Conservation (phyloP, 2,113 vertebrate species). For the Castor canadensis region DNA sequence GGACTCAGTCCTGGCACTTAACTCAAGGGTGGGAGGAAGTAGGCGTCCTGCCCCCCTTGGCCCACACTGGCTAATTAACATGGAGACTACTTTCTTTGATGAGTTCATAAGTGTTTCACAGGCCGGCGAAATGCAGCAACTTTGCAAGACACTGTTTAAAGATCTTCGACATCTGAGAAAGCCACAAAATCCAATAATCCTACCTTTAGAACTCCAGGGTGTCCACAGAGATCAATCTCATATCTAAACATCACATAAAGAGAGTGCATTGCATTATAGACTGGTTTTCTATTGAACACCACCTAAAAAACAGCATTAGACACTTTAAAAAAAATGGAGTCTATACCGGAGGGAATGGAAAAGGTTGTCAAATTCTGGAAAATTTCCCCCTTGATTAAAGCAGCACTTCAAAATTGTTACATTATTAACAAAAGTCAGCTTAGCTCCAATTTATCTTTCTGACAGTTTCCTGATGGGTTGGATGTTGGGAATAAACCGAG, state of each 20-base stretch:
- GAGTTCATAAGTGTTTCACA: conserved; percentile 97
- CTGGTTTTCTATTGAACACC: conserved; percentile 91
- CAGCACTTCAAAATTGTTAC: conserved; percentile 86
- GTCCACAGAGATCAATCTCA: conserved; percentile 98
- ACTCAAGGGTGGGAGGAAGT: conserved; percentile 69
- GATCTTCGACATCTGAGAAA: conserved; percentile 99
- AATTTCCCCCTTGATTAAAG: conserved; percentile 90
- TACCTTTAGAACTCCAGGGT: conserved; percentile 97
- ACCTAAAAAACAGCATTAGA: conserved; percentile 94
- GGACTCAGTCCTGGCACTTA: conserved; percentile 80
- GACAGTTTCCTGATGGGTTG: conserved; percentile 79
- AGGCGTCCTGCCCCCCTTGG: not conserved
- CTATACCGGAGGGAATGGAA: conserved; percentile 89
- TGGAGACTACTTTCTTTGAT: conserved; percentile 92
- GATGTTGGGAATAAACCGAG: conserved; percentile 81
- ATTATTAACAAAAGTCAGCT: conserved; percentile 90
- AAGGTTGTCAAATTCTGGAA: conserved; percentile 92
- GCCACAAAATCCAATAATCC: conserved; percentile 99
- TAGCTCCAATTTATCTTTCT: conserved; percentile 70
- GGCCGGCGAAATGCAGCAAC: conserved; percentile 93
- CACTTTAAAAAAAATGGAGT: conserved; percentile 86
- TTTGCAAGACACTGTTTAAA: conserved; percentile 99
- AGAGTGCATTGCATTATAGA: conserved; percentile 89
- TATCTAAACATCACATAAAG: conserved; percentile 99
- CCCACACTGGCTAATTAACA: conserved; percentile 89